phyloP scores from a whole-genome alignment of 2,797 vertebrate species.

The Megaceryle alcyon region DNA sequence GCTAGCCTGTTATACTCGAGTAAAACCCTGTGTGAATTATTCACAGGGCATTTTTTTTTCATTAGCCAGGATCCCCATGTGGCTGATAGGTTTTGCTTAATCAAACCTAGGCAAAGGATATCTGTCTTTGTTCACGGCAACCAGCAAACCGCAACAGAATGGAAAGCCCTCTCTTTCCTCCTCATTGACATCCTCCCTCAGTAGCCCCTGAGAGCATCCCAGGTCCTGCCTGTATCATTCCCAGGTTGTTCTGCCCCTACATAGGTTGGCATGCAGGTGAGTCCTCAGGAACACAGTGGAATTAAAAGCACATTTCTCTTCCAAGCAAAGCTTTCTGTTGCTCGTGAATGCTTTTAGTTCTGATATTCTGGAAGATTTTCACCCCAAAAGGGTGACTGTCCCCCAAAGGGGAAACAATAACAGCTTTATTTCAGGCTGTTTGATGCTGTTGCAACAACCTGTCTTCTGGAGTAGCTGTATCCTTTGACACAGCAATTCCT shows the following conservation, averaged over 20 bases:
- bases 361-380: neutral
- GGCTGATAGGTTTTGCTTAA: neutral
- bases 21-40: neutral
- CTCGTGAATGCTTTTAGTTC: neutral
- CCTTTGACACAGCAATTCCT: constrained; percentile 68
- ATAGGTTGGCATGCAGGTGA: neutral
- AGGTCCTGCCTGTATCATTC: neutral
- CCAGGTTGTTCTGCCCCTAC: neutral
- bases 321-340: neutral
- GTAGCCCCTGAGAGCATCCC: neutral
- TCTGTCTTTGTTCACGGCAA: neutral
- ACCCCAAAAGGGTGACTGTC: neutral
- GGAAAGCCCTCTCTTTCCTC: neutral
- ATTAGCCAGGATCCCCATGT: neutral
- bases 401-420: neutral
- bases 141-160: neutral
- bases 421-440: constrained; percentile 10
- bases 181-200: neutral
- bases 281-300: neutral
- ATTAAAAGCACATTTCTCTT: neutral
- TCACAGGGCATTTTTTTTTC: neutral
- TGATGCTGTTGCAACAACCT: constrained; percentile 34
- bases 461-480: constrained; percentile 36
- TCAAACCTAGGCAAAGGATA: neutral
- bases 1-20: neutral